Percentiles rank a stretch among this genome's conserved stretches.
phyloP scores from a whole-genome alignment of 1,140 invertebrate species.

The Drosophila nannoptera region DNA sequence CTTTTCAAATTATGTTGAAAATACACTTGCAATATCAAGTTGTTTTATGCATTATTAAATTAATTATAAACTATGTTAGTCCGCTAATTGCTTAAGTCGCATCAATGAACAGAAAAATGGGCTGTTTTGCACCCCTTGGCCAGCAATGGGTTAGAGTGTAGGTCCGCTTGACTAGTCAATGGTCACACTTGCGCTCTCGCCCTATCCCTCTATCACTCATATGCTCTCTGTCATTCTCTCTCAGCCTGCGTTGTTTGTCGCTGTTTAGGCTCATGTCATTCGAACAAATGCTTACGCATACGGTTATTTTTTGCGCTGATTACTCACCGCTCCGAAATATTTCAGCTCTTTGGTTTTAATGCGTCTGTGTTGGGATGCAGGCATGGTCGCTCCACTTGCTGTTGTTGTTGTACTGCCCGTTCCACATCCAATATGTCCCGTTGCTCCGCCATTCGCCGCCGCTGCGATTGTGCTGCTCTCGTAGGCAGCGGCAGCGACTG shows the following conservation, averaged over 20 bases:
- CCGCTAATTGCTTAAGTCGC: too few relatives aligned
- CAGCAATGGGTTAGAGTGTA: constrained; percentile 9
- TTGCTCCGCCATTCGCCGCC: constrained; percentile 62
- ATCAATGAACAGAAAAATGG: background rate
- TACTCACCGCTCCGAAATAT: constrained; percentile 78
- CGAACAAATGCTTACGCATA: constrained; percentile 42
- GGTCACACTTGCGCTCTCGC: constrained; percentile 4
- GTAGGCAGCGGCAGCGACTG: constrained; percentile 62
- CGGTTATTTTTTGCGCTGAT: constrained; percentile 48
- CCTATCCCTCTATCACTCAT: background rate
- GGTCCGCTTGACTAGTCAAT: constrained; percentile 14
- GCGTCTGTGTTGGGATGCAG: constrained; percentile 67
- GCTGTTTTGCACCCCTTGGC: constrained; percentile 1
- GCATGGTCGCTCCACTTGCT: constrained; percentile 45
- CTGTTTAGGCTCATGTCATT: constrained; percentile 1
- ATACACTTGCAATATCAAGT: too few relatives aligned
- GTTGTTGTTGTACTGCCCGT: constrained; percentile 33
- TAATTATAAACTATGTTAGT: too few relatives aligned
- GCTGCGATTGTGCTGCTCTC: constrained; percentile 60
- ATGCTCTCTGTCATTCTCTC: background rate
- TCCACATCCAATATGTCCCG: constrained; percentile 25
- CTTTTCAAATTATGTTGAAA: too few relatives aligned
- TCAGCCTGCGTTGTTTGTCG: background rate
- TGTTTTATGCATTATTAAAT: too few relatives aligned
- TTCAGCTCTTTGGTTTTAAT: constrained; percentile 78